Base-by-base conservation (phyloP, 1,140 invertebrate species). In the Eumaeus atala region DNA sequence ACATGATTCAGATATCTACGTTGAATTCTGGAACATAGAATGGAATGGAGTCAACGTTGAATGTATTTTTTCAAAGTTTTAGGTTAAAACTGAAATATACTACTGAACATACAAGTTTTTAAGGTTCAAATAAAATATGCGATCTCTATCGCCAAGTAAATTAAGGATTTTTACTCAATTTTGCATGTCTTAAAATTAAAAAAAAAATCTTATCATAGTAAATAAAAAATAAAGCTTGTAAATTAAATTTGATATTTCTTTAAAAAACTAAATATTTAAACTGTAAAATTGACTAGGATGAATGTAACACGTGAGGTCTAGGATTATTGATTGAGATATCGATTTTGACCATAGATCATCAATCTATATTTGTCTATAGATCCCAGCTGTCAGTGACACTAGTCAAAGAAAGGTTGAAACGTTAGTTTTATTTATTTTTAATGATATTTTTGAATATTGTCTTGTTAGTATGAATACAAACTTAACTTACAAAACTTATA, bases 361-460 rank as follows among this genome's bases (percentile, higher is more conserved):
- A 38, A 64, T 64, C 51, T 34, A 67, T 58, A 62, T 59, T 64
- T 67, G 70, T 83, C 77, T 80, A 72, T 79, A 66, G 67, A 47
- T 61, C 74, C 74, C 81, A 84, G 79, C 81, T 84, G 81, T 79
- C 81, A 78, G 64, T 85, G 79, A 85, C 82, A 78, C 78, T 78
- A 73, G 58, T 61, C 42, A 12, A 53, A 17, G 42, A 70, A 75
- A 67, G 67, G 70, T 75, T 67, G 70, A 80, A 80, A 74, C 65
- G 70, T 74, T 73, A 71, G 72, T 67, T 73, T 68, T 61, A 65
- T 60, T 63, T 66, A 62, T 18, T 38, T 16, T 21, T 53, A 44
- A 16, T n/a, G 44, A 16, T 54, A 42, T 44, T 42, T 48, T 11
- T 66, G 34, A n/a, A 56, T 60, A 66, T 34, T 47, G 11, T 3